These are phyloP conservation scores for Zapus hudsonius DNA, from an alignment of 2,113 vertebrate species.

Conservation along the genomic window DNA sequence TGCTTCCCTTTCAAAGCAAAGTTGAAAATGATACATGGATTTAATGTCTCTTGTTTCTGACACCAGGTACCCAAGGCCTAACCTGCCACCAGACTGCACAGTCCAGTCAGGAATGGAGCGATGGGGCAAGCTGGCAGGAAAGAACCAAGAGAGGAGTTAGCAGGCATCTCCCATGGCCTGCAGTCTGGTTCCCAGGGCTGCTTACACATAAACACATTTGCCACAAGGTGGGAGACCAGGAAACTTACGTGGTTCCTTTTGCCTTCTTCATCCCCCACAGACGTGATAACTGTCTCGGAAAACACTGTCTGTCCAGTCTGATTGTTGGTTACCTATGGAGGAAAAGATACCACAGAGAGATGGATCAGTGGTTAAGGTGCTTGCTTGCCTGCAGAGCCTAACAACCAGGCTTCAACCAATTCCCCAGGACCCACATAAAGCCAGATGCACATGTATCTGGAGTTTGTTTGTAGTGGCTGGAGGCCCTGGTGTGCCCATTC, in stretches of 20 bases:
- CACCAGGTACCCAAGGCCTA: not conserved
- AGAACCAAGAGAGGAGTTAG: not conserved
- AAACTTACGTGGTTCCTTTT: slow-evolving; percentile 89
- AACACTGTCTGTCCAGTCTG: slow-evolving; percentile 86
- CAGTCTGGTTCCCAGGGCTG: not conserved
- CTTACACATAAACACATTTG: not conserved
- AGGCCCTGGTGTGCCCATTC: too few species aligned
- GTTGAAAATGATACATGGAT: not conserved
- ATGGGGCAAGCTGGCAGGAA: not conserved
- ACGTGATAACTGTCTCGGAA: slow-evolving; percentile 85
- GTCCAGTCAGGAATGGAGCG: not conserved
- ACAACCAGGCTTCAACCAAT: too few species aligned
- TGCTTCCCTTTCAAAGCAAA: not conserved
- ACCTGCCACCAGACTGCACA: fast-evolving
- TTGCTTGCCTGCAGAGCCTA: too few species aligned
- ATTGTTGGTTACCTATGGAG: slow-evolving; percentile 88
- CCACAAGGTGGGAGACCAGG: not conserved
- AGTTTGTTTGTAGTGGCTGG: too few species aligned
- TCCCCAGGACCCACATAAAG: too few species aligned
- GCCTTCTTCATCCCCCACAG: slow-evolving; percentile 85
- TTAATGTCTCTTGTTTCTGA: not conserved
- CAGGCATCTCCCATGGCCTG: not conserved
- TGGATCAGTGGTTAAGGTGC: too few species aligned
- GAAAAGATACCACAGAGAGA: not conserved
- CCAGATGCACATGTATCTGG: too few species aligned